Base-by-base conservation (phyloP, 2,797 vertebrate genomes). In the Melanotaenia boesemani region DNA sequence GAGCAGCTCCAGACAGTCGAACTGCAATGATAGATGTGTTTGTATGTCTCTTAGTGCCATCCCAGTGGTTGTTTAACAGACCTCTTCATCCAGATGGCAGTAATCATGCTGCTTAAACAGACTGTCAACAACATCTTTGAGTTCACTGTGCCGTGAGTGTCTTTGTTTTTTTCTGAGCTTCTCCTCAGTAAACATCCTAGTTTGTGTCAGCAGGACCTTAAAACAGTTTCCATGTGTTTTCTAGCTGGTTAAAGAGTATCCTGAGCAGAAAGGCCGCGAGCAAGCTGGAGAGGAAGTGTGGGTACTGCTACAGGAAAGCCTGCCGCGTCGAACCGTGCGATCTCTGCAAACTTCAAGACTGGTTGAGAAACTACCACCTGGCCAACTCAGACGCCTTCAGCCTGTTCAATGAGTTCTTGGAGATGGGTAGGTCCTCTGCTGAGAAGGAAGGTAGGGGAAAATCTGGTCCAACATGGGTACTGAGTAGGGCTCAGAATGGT, bases 61-160 rank as follows among this genome's bases (percentile, higher is more conserved):
- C 96, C 96, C 28, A 99, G 97, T 1, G 97, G 97, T 72, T 99
- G 97, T 91, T 95, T 99, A 89, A 97, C 95, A 0, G 98, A 99
- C 91, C 96, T 99, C 70, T 98, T 97, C 77, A 96, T 98, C 87
- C 98, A 99, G 88, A 97, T 99, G 98, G 95, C 95, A 18, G 76
- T 97, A 41, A 96, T 99, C 80, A 96, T 98, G 96, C 0, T 95
- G 3, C 95, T 99, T 44, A 99, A 99, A 81, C 97, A 99, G 88
- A 96, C 94, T 1, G 90, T 99, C 70, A 97, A 95, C 92, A 98
- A 96, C 72, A 86, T 95, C 12, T 58, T 95, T 78, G 97, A 99
- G 87, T 97, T 96, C 71, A 90, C 93, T 9, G 0, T 63, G 50
- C 97, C 97, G 97, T 99, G 92, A 97, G 97, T 89, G 26, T 61